Conservation (phyloP, 2,888 invertebrate genomes). For the Trachelus iudaicus region DNA sequence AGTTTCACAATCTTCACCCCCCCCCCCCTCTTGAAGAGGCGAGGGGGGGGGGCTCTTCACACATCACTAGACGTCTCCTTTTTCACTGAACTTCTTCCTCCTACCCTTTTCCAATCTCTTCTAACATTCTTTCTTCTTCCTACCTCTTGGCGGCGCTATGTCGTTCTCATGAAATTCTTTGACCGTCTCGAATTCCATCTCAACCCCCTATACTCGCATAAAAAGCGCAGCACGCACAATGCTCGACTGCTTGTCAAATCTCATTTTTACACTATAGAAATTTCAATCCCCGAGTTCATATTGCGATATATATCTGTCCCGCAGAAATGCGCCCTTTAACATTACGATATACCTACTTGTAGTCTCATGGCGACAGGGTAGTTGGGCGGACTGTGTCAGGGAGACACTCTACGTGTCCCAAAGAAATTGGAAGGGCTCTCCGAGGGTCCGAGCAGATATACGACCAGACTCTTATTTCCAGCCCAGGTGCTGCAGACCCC, state of each 20-base stretch:
- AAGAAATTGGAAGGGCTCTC: neutral
- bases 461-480: neutral
- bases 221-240: neutral
- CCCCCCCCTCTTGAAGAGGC: too few species aligned
- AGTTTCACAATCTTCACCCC: neutral
- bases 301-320: neutral
- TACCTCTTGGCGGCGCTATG: neutral
- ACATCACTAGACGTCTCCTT: neutral
- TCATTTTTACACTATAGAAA: neutral
- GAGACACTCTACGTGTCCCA: neutral
- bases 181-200: neutral
- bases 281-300: neutral
- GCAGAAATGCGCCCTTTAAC: too few species aligned
- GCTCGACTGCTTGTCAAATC: neutral
- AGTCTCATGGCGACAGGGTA: neutral
- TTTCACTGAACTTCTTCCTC: neutral
- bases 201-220: neutral
- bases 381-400: neutral
- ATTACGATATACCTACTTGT: neutral
- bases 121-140: neutral
- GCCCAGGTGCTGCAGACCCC: neutral
- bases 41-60: too few species aligned
- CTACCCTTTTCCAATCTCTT: neutral
- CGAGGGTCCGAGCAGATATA: neutral
- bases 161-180: neutral